Evolutionary conservation across 2,797 vertebrate species (phyloP).

Genomic region (Myotis findleyi): DNA sequence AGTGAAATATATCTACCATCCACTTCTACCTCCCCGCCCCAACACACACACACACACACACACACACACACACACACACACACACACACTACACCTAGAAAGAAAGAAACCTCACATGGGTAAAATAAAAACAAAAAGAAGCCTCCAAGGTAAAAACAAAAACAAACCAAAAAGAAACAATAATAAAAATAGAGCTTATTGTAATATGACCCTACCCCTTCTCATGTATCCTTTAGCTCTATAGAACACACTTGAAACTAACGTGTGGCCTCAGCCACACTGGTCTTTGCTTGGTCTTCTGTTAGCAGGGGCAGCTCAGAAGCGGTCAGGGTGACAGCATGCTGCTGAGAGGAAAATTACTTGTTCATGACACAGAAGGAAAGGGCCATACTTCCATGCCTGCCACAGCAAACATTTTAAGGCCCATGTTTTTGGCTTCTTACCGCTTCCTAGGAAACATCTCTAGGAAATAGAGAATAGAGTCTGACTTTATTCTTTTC

Average conservation of each 20-base stretch:
- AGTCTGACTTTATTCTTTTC: background rate
- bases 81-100: background rate
- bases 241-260: background rate
- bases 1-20: background rate
- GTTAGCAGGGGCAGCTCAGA: background rate
- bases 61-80: background rate
- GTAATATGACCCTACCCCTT: background rate
- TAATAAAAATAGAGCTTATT: background rate
- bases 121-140: background rate
- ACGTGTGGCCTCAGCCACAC: background rate
- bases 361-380: background rate
- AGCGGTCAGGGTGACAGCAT: background rate
- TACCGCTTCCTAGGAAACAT: background rate
- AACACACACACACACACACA: too few species aligned
- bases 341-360: background rate
- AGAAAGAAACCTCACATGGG: background rate
- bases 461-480: background rate
- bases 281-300: background rate
- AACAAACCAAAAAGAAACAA: background rate
- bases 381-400: background rate
- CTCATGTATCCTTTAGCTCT: background rate
- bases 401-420: background rate
- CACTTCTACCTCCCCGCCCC: rapidly evolving
- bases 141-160: background rate
- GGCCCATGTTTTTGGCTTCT: background rate